These are phyloP conservation scores for Laspeyria flexula DNA, from an alignment of 2,888 invertebrate species.

Conservation along the genomic window DNA sequence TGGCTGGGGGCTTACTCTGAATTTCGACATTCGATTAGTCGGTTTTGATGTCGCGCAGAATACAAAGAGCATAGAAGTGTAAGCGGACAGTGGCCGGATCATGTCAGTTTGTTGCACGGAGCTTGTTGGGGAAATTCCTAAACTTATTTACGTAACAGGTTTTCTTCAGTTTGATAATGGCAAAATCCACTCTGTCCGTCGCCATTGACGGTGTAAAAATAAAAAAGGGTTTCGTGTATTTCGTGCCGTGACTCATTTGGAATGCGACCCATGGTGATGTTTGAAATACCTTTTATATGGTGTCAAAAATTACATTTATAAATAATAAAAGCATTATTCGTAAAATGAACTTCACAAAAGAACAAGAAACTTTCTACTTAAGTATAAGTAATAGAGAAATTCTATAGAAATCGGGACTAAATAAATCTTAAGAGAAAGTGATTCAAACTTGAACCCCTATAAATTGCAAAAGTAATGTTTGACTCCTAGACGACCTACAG, in stretches of 20 bases:
- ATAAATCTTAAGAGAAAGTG: constrained; percentile 40
- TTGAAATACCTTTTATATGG: too few relatives aligned
- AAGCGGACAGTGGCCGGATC: constrained; percentile 10
- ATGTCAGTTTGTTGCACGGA: constrained; percentile 1
- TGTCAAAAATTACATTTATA: too few relatives aligned
- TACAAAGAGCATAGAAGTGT: too few relatives aligned
- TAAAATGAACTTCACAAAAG: constrained; percentile 20
- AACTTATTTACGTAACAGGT: constrained; percentile 1
- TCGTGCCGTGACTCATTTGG: constrained; percentile 6
- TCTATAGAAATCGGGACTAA: constrained; percentile 28
- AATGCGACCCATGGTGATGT: too few relatives aligned
- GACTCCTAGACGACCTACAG: constrained; percentile 42
- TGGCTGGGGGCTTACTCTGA: too few relatives aligned
- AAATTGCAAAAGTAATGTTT: constrained; percentile 37
- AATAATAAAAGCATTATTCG: constrained; percentile 16
- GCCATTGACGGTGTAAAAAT: not conserved
- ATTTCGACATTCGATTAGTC: too few relatives aligned
- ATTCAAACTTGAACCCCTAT: constrained; percentile 38
- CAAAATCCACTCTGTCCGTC: not conserved
- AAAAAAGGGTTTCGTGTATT: not conserved
- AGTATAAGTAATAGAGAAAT: constrained; percentile 29
- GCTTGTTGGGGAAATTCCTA: constrained; percentile 7
- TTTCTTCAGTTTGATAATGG: not conserved
- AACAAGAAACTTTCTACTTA: constrained; percentile 30
- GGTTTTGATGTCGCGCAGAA: too few relatives aligned